These are phyloP conservation scores for Galeopsomyia nigrocyanea DNA, from an alignment of 2,888 invertebrate species.

Conservation along the genomic window DNA sequence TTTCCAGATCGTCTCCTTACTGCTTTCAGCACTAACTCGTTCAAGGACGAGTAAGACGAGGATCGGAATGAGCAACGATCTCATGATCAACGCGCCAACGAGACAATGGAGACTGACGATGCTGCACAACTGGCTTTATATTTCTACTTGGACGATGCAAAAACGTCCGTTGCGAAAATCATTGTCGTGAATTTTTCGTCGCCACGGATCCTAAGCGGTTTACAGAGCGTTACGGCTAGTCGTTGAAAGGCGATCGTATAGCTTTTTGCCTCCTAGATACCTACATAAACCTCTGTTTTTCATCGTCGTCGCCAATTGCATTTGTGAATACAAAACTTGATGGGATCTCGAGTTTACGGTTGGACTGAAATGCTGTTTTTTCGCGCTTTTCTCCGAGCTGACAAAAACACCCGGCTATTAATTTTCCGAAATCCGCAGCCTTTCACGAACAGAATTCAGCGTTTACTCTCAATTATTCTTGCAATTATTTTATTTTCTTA, in stretches of 20 bases:
- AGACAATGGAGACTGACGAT: conserved; percentile 30
- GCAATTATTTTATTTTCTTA: too few relatives aligned
- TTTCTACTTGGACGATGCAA: conserved; percentile 17
- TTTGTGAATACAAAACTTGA: too few relatives aligned
- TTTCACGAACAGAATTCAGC: too few relatives aligned
- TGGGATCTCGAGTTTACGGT: too few relatives aligned
- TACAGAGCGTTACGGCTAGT: conserved; percentile 63
- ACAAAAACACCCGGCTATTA: conserved; percentile 3
- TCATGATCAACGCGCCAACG: conserved; percentile 41
- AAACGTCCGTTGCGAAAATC: conserved; percentile 19
- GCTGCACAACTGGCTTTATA: conserved; percentile 29
- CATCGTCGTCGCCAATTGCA: too few relatives aligned
- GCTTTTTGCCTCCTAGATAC: conserved; percentile 43
- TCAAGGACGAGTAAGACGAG: conserved; percentile 43
- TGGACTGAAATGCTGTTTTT: too few relatives aligned
- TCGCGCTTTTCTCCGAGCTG: neutral
- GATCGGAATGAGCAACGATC: conserved; percentile 35
- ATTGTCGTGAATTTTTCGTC: conserved; percentile 53
- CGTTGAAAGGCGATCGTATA: conserved; percentile 33
- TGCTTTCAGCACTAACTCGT: conserved; percentile 45
- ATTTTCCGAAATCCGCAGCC: conserved; percentile 19
- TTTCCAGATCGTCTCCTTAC: conserved; percentile 49
- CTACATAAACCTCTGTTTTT: conserved; percentile 29
- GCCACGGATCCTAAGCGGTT: conserved; percentile 51
- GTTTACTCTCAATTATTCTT: too few relatives aligned